These are phyloP conservation scores for Diadromus collaris DNA, from an alignment of 2,888 invertebrate species.

Conservation along the genomic window DNA sequence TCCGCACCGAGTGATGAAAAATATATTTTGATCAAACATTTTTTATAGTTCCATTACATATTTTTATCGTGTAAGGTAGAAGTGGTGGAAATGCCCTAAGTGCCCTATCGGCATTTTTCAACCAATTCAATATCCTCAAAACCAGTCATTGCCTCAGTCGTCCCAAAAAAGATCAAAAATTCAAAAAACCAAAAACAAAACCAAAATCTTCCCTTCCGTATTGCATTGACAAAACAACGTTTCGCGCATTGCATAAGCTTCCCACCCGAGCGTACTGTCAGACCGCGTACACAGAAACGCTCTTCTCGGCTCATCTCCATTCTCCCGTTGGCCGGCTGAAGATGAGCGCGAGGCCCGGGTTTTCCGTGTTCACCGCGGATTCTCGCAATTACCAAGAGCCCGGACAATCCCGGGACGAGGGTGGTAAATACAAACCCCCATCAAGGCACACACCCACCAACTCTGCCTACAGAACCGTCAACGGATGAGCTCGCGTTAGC, in stretches of 20 bases:
- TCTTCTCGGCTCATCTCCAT: conserved; percentile 14
- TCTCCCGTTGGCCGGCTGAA: conserved; percentile 28
- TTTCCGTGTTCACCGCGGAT: conserved; percentile 18
- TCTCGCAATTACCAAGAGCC: conserved; percentile 32
- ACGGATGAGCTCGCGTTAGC: conserved; percentile 24
- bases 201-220: not conserved
- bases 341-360: not conserved
- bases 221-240: not conserved
- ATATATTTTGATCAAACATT: not conserved
- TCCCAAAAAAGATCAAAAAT: too few relatives aligned
- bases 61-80: not conserved
- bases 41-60: not conserved
- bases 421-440: not conserved
- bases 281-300: not conserved
- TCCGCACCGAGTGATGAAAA: not conserved
- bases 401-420: conserved; percentile 25
- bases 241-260: not conserved
- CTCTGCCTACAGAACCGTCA: conserved; percentile 11
- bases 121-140: too few relatives aligned
- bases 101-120: not conserved
- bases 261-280: not conserved
- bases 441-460: not conserved
- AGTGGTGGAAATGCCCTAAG: not conserved
- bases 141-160: too few relatives aligned
- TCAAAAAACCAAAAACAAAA: not conserved